phyloP scores from a whole-genome alignment of 2,113 vertebrate genomes.

The Hemiprocne comata region DNA sequence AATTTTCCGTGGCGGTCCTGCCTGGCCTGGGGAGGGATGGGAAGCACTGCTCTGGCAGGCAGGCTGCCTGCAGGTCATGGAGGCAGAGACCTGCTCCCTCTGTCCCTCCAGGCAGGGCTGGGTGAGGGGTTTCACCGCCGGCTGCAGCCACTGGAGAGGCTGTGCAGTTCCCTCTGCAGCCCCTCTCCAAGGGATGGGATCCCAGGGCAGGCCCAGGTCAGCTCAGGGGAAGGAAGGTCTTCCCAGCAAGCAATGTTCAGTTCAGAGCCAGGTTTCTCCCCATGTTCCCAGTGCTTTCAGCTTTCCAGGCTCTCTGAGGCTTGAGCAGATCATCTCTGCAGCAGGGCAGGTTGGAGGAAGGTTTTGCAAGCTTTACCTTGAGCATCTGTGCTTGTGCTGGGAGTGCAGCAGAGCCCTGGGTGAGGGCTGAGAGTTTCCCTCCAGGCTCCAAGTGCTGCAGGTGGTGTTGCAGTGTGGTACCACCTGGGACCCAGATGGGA shows the following conservation, averaged over 20 bases:
- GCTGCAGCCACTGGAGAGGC: neutral
- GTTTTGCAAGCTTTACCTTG: neutral
- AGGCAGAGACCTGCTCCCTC: neutral
- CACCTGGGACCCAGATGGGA: neutral
- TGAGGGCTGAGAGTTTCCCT: fast-evolving
- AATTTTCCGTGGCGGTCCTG: slow-evolving; percentile 75
- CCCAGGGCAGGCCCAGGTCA: neutral
- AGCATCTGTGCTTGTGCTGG: fast-evolving
- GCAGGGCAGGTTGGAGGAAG: neutral
- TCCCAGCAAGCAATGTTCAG: neutral
- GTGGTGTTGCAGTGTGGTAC: neutral
- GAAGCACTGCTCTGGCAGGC: slow-evolving; percentile 55
- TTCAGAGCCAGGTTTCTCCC: neutral
- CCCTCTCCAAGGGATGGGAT: neutral
- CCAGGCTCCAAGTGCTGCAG: fast-evolving
- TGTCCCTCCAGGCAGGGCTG: neutral
- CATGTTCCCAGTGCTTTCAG: fast-evolving
- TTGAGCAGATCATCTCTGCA: neutral
- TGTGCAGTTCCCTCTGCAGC: neutral
- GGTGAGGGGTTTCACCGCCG: fast-evolving
- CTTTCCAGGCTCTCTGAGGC: neutral
- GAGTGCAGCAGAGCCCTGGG: neutral
- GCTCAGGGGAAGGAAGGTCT: neutral
- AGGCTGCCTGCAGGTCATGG: slow-evolving; percentile 48
- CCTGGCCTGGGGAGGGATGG: slow-evolving; percentile 35